Base-by-base conservation (phyloP, 1,140 invertebrate genomes). In the Panagrolaimus sp. region DNA sequence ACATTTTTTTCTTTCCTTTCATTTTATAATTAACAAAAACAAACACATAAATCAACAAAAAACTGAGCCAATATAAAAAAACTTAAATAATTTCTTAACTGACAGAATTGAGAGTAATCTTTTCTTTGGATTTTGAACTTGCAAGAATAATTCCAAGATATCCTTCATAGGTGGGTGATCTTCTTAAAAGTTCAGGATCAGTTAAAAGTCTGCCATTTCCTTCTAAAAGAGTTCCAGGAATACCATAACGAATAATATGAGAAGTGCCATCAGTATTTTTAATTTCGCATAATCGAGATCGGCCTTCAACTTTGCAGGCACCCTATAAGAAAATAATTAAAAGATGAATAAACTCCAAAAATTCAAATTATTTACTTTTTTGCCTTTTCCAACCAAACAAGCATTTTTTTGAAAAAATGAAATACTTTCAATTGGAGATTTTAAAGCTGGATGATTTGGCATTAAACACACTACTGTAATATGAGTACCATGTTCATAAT, bases 401-500 rank as follows among this genome's bases (percentile, higher is more conserved):
- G 38, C 65, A 45, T 78, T 66, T n/a, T 63, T 63, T 43, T 69
- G 73, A n/a, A 21, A 21, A 46, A 47, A 43, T 64, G 43, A 14
- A 17, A 58, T 28, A 26, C 10, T 28, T 58, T 58, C n/a, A 48
- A 9, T 8, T 26, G 32, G 28, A 14, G 14, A 55, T 63, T 48
- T 28, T n/a, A 74, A 52, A 43, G 55, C 38, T 62, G 48, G 48
- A 63, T 75, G 73, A 68, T 52, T 43, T 28, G 43, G 24, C 26
- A 24, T 44, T 26, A 76, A 55, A 9, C 62, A 52, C 26, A 76
- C 48, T 14, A 76, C 62, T n/a, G 77, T 72, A 14, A 76, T 68
- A 52, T 71, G 75, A 44, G 43, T 73, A 3, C 75, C 68, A 62
- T 76, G 74, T 44, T 68, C 64, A n/a, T 78, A 67, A 43, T 77